Evolutionary conservation across 2,113 vertebrate species (phyloP).

Genomic region (Ammodytes dubius): DNA sequence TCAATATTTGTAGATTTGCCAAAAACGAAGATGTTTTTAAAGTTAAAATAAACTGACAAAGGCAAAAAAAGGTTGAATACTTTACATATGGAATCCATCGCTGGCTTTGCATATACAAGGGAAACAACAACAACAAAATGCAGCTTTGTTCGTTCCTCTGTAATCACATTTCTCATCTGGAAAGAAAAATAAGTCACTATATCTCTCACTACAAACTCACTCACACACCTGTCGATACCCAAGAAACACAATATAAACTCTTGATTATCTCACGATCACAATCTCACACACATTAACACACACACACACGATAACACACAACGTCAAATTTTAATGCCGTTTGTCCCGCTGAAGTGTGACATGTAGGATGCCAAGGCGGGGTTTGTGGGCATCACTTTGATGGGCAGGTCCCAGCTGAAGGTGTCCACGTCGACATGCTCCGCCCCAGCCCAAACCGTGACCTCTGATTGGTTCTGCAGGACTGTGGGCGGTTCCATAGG

Average conservation of each 20-base stretch:
- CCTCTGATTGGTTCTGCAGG: constrained; percentile 89
- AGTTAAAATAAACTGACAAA: constrained; percentile 19
- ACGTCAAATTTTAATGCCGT: constrained; percentile 92
- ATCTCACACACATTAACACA: background rate
- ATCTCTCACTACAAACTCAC: constrained; percentile 19
- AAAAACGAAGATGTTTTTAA: constrained; percentile 8
- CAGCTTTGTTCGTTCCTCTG: constrained; percentile 28
- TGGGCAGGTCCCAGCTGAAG: constrained; percentile 98
- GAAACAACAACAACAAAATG: constrained; percentile 18
- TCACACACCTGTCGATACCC: constrained; percentile 5
- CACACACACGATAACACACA: constrained; percentile 6
- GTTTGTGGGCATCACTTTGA: constrained; percentile 97
- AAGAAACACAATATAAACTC: background rate
- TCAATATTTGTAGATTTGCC: background rate
- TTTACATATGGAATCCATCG: constrained; percentile 24
- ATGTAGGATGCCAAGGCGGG: constrained; percentile 92
- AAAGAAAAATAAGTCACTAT: background rate
- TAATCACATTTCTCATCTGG: background rate
- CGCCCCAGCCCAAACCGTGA: constrained; percentile 90
- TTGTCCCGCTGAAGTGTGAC: constrained; percentile 92
- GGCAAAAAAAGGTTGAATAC: constrained; percentile 22
- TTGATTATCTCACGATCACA: background rate
- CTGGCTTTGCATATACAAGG: constrained; percentile 22
- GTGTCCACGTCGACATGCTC: constrained; percentile 96
- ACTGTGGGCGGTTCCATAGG: constrained; percentile 86